Conservation (phyloP, 2,113 vertebrate genomes). For the Lethenteron reissneri region DNA sequence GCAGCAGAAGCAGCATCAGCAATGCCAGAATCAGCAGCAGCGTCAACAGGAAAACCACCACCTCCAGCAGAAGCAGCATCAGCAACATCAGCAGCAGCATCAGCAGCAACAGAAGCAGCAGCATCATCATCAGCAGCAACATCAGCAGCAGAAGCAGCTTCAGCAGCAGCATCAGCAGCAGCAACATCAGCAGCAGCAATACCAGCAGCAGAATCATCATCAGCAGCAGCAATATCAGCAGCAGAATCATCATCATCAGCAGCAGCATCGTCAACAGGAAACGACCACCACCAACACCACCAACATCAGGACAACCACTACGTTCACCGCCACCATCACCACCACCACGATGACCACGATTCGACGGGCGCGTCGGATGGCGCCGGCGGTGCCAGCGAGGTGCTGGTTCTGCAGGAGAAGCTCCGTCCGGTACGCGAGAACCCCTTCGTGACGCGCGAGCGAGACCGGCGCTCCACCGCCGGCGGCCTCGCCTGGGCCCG, state of each 20-base stretch:
- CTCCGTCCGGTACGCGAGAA: slow-evolving; percentile 44
- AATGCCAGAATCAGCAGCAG: slow-evolving; percentile 11
- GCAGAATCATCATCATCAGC: slow-evolving; percentile 6
- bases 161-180: too few relatives aligned
- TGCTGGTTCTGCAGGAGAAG: slow-evolving; percentile 39
- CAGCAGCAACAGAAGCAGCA: too few relatives aligned
- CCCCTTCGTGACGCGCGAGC: slow-evolving; percentile 38
- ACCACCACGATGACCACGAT: background rate
- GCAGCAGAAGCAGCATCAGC: slow-evolving; percentile 14
- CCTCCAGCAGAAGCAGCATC: too few relatives aligned
- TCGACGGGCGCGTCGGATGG: slow-evolving; percentile 3
- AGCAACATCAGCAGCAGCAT: too few relatives aligned
- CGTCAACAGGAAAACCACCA: background rate
- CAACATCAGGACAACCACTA: slow-evolving; percentile 12
- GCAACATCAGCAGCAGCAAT: too few relatives aligned
- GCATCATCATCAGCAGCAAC: too few relatives aligned
- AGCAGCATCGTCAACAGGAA: slow-evolving; percentile 14
- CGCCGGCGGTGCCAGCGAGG: slow-evolving; percentile 20
- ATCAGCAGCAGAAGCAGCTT: too few relatives aligned
- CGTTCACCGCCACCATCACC: too few relatives aligned
- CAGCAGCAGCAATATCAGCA: too few relatives aligned
- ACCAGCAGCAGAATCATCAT: too few relatives aligned
- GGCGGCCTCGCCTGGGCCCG: slow-evolving; percentile 14
- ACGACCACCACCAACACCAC: slow-evolving; percentile 9
- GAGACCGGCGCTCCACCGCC: slow-evolving; percentile 26